A percentile compares a stretch with the other conserved stretches of the same genome.
These are phyloP conservation scores for Macrotus californicus DNA, from an alignment of 2,113 vertebrate genomes.

Conservation along the genomic window DNA sequence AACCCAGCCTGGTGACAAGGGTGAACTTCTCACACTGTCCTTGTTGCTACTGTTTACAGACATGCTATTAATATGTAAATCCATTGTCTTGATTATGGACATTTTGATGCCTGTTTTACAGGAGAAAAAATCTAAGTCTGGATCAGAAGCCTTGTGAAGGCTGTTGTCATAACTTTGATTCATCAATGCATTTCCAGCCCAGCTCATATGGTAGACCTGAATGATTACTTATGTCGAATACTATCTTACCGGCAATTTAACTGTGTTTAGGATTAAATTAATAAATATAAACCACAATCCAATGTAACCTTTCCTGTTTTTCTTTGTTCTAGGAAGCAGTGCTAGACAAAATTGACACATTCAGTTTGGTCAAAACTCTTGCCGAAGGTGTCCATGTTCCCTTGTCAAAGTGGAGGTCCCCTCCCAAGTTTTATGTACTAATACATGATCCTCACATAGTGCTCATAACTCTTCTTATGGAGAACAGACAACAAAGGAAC, in stretches of 20 bases:
- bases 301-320: background rate
- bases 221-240: background rate
- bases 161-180: background rate
- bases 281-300: background rate
- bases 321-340: background rate
- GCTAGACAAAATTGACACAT: background rate
- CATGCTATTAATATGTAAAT: background rate
- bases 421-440: background rate
- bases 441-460: background rate
- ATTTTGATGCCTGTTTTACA: background rate
- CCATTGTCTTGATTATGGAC: background rate
- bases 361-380: background rate
- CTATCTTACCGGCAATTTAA: background rate
- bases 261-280: constrained; percentile 8
- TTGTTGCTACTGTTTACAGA: background rate
- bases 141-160: background rate
- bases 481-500: background rate
- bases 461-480: background rate
- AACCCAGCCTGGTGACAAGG: background rate
- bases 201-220: background rate
- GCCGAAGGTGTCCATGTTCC: background rate
- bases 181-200: background rate
- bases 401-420: background rate
- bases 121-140: background rate
- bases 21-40: background rate